Evolutionary conservation across 2,888 invertebrate species (phyloP).

Genomic region (Calameuta pallipes): DNA sequence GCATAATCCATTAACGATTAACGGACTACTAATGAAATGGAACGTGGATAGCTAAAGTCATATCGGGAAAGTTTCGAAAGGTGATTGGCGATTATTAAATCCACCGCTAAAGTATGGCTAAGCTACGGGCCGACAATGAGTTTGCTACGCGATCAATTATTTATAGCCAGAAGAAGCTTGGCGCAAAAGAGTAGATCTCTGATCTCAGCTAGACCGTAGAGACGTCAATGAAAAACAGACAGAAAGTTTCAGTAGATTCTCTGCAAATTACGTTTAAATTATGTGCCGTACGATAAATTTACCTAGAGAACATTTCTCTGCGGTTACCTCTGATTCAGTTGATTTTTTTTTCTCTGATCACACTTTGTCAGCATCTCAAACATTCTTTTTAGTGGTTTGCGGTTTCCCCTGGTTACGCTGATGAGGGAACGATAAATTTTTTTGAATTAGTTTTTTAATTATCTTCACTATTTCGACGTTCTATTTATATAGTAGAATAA

Average conservation of each 20-base stretch:
- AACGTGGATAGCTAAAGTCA: conserved; percentile 9
- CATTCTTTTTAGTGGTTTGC: neutral
- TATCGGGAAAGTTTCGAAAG: neutral
- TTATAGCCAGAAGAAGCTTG: neutral
- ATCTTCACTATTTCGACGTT: neutral
- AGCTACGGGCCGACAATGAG: neutral
- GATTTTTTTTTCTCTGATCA: neutral
- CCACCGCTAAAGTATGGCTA: neutral
- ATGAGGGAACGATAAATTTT: neutral
- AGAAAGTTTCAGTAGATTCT: conserved; percentile 5
- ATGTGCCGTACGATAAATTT: conserved; percentile 23
- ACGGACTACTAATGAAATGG: conserved; percentile 43
- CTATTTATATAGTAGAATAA: neutral
- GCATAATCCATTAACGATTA: conserved; percentile 42
- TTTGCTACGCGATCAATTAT: neutral
- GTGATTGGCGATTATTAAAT: neutral
- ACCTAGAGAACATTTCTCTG: conserved; percentile 13
- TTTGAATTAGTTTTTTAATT: neutral
- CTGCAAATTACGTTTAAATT: conserved; percentile 25
- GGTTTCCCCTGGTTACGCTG: neutral
- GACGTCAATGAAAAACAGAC: neutral
- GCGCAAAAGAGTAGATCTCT: neutral
- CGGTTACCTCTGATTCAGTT: neutral
- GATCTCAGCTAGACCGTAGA: neutral
- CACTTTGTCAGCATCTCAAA: neutral